Base-by-base conservation (phyloP, 2,888 invertebrate genomes). In the Ceramica pisi region DNA sequence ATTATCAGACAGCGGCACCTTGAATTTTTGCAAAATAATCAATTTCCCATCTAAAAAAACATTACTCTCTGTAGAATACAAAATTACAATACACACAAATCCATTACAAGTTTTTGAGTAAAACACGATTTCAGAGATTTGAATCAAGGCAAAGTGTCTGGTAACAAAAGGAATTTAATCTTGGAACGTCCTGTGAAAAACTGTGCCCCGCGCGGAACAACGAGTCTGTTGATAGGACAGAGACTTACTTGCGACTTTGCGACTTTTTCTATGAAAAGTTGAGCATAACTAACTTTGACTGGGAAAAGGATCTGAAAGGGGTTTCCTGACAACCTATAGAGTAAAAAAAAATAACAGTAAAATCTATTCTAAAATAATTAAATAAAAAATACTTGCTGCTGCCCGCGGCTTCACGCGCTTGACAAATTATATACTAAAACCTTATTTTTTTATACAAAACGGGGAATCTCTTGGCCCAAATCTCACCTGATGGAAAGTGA, bases 151-250 rank as follows among this genome's bases (percentile, higher is more conserved):
- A 67, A 73, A 76, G 74, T 78, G 71, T 74, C 60, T 51, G 48
- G 1, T 48, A 75, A 84, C 80, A 84, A 84, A 82, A 74, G 70
- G 50, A 82, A 84, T 83, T 84, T 84, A 84, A 84, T 84, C 80
- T 80, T 64, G 60, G 31, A 69, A 59, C 68, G 51, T 80, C 70
- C 76, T 74, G 82, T 67, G 55, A 82, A 80, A 82, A 80, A 80
- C 67, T 75, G 68, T 35, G 73, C 68, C 61, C 3, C 31, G 23
- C 67, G 66, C 74, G 62, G 69, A 65, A 67, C 75, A 63, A 51
- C 61, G 31, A 21, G 53, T 16, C n/a, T 50, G 55, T 16, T n/a
- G 14, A 0, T 57, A 65, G 48, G 72, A 1, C 9, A 0, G 21
- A 1, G 19, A 9, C 31, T 26, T 14, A 62, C 38, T 31, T 59